Conservation (phyloP, 2,797 vertebrate species). For the Uromys caudimaculatus region DNA sequence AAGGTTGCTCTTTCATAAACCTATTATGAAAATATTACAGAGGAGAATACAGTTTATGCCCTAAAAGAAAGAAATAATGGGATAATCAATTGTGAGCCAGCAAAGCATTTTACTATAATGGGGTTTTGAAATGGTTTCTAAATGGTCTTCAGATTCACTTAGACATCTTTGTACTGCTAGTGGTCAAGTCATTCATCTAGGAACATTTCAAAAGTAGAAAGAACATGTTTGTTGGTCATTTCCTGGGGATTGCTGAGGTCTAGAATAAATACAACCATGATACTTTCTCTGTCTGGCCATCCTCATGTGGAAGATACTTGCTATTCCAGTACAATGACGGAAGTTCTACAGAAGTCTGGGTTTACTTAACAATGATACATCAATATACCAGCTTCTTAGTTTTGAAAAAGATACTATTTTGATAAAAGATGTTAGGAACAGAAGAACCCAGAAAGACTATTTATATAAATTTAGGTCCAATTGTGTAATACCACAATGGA, state of each 20-base stretch:
- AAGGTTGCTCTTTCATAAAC: neutral
- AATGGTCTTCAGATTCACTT: neutral
- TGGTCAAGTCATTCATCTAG: neutral
- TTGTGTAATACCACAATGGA: neutral
- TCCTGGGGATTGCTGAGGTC: neutral
- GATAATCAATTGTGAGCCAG: neutral
- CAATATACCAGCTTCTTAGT: neutral
- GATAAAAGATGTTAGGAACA: neutral
- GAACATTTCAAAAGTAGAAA: neutral
- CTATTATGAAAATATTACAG: neutral
- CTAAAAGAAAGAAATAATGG: neutral
- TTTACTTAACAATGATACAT: neutral
- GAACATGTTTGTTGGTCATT: neutral
- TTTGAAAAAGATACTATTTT: neutral
- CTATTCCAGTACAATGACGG: neutral
- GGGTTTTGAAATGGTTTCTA: neutral
- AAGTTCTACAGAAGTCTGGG: neutral
- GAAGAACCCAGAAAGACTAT: neutral
- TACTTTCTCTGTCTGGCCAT: neutral
- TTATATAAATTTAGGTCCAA: neutral
- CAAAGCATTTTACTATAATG: neutral
- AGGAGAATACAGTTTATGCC: neutral
- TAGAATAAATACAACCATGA: neutral
- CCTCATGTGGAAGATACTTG: neutral
- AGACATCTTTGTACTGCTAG: neutral